phyloP scores from a whole-genome alignment of 2,797 vertebrate genomes.

The Alca torda region DNA sequence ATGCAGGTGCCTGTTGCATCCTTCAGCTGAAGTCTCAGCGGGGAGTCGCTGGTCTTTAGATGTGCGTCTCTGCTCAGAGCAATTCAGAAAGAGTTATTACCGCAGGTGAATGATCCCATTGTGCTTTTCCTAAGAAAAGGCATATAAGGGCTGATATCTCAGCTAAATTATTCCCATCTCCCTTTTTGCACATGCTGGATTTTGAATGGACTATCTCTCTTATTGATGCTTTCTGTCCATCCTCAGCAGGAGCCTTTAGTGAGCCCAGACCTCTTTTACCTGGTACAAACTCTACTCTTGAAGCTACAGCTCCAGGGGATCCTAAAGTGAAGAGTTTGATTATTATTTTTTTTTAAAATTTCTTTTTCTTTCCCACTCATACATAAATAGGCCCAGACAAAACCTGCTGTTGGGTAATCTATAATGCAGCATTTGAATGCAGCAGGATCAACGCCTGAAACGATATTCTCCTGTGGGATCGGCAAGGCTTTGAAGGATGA shows the following conservation, averaged over 20 bases:
- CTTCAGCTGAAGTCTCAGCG: neutral
- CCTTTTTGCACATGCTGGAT: neutral
- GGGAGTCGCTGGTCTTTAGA: neutral
- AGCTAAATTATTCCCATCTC: neutral
- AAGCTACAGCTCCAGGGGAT: neutral
- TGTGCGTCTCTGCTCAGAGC: neutral
- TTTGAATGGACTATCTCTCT: neutral
- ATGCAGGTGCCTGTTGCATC: neutral
- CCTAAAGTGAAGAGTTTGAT: neutral
- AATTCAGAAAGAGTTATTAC: neutral
- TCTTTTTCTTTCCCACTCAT: neutral
- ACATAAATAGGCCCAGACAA: neutral
- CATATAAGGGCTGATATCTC: neutral
- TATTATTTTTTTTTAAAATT: neutral
- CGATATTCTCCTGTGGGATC: neutral
- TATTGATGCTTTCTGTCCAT: neutral
- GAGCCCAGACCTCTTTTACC: neutral
- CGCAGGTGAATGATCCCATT: accelerated
- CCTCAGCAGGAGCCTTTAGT: neutral
- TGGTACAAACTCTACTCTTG: neutral
- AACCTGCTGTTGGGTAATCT: neutral
- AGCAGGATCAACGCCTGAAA: neutral
- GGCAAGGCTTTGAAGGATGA: neutral
- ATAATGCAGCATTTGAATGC: neutral
- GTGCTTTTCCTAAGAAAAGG: neutral